These are phyloP conservation scores for Tupiocoris notatus DNA, from an alignment of 2,888 invertebrate genomes.

Conservation along the genomic window DNA sequence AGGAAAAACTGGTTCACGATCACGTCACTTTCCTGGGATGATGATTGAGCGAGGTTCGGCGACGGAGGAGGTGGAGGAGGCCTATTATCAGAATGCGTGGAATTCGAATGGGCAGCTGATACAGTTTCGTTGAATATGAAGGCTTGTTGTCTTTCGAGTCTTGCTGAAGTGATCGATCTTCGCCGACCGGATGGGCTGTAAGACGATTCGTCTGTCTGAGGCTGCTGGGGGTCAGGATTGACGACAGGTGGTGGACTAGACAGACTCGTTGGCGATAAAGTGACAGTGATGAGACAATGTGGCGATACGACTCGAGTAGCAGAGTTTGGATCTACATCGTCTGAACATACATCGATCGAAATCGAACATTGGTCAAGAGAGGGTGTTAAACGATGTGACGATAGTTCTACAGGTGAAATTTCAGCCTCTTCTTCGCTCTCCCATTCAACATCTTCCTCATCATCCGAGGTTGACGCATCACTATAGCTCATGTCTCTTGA, in stretches of 20 bases:
- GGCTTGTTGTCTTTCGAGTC: slow-evolving; percentile 69
- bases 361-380: slow-evolving; percentile 15
- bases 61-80: slow-evolving; percentile 59
- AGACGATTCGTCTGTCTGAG: slow-evolving; percentile 48
- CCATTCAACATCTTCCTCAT: slow-evolving; percentile 36
- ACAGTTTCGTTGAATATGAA: slow-evolving; percentile 62
- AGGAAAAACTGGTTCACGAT: slow-evolving; percentile 72
- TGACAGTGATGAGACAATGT: slow-evolving; percentile 56
- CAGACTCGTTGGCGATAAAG: slow-evolving; percentile 60
- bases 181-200: slow-evolving; percentile 58
- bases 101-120: neutral
- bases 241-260: slow-evolving; percentile 48
- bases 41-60: slow-evolving; percentile 56
- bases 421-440: slow-evolving; percentile 24
- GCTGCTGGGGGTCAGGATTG: neutral
- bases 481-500: slow-evolving; percentile 56
- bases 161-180: slow-evolving; percentile 66
- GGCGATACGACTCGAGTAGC: slow-evolving; percentile 32
- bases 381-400: neutral
- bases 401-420: neutral
- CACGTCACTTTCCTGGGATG: slow-evolving; percentile 46
- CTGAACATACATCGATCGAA: slow-evolving; percentile 47
- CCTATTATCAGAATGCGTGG: neutral
- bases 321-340: slow-evolving; percentile 44
- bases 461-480: slow-evolving; percentile 57